These are phyloP conservation scores for Chloropsis cyanopogon DNA, from an alignment of 2,113 vertebrate genomes.

Conservation along the genomic window DNA sequence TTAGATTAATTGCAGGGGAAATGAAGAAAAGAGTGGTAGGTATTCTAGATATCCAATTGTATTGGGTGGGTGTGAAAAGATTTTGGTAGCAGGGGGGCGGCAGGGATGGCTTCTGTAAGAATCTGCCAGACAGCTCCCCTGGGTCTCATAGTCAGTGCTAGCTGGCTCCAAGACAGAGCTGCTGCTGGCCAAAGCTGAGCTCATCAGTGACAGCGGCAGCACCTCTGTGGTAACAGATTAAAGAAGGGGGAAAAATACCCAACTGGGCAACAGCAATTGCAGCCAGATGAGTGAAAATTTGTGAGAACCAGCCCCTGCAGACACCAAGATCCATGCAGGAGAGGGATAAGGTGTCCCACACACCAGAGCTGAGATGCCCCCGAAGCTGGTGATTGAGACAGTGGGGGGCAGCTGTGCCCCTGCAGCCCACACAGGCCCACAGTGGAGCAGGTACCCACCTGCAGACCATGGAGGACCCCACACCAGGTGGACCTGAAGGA, in stretches of 20 bases:
- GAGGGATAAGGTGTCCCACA: neutral
- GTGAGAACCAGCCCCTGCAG: neutral
- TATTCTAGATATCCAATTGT: neutral
- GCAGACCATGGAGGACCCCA: neutral
- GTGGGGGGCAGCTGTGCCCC: neutral
- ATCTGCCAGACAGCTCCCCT: neutral
- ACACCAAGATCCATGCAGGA: neutral
- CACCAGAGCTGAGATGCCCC: neutral
- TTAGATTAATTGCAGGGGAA: neutral
- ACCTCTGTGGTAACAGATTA: neutral
- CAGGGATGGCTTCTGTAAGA: neutral
- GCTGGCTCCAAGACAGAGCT: neutral
- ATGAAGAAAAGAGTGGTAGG: neutral
- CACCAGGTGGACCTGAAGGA: neutral
- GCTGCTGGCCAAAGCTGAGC: neutral
- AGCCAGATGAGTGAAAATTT: neutral
- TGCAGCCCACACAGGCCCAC: neutral
- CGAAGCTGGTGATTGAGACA: neutral
- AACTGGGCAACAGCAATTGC: neutral
- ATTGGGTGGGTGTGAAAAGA: neutral
- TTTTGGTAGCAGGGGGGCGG: fast-evolving
- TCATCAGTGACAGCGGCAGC: neutral
- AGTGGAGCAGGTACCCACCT: neutral
- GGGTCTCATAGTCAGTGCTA: neutral
- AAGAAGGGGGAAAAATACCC: neutral